Evolutionary conservation across 2,888 invertebrate species (phyloP), one percentile per base, ranked within the genome.

Genomic region (Sesia bembeciformis): DNA sequence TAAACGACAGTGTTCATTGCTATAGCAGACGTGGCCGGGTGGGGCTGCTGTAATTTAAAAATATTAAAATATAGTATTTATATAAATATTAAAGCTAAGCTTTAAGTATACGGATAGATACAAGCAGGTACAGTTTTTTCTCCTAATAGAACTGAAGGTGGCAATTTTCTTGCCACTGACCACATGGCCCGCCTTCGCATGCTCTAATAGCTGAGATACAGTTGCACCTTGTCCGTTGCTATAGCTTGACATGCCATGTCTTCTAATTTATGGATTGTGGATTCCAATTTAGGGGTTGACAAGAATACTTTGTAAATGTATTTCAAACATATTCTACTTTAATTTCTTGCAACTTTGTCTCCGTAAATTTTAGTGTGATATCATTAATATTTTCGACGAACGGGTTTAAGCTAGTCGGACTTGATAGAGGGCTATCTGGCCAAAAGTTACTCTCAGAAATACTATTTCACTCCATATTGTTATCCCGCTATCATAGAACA

Each of bases 11-110:
- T 97, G 97, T 58, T 94, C 94, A 77, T 97, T 95, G 72, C 95
- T 96, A 84, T 97, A 96, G 78, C 97, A 97, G 46, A 96, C 95
- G 66, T 96, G 94, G 56, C 96, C 95, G 41, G 96, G 93, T 71
- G 93, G 92, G 38, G 97, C 95, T 66, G 96, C 97, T 97, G 90
- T 52, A 50, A 50, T 39, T 7, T 50, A 50, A 50, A 38, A 23
- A 8, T 39, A 5, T 53, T 38, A 6, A 53, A 49, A 49, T 46
- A 46, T 46, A 46, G 46, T 46, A 46, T 5, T 46, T 46, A n/a
- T n/a, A n/a, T n/a, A 46, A 46, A 5, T 46, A 23, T 5, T 23
- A 23, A 23, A 23, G 46, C 8, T 46, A 46, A 46, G 46, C 23
- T 46, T 46, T 46, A 46, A 46, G 3, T 46, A 46, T 46, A 46